Base-by-base conservation (phyloP, 2,888 invertebrate genomes). In the Apomyelois bistriatella region DNA sequence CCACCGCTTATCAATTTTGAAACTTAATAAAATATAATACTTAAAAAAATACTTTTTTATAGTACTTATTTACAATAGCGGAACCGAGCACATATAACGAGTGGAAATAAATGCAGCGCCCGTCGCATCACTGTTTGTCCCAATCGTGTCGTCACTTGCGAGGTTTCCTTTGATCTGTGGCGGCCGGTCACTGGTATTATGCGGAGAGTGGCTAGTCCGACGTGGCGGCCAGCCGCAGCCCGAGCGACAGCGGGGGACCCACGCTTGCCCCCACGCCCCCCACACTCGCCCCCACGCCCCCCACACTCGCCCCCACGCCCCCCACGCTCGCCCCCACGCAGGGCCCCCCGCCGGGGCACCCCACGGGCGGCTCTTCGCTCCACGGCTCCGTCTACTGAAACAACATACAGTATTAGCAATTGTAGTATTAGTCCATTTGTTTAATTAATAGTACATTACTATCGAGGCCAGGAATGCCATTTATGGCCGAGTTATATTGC, bases 181-280 rank as follows among this genome's bases (percentile, higher is more conserved):
- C 22, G 32, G 32, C 32, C 7, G 3, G 32, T 28, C n/a, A 22
- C 22, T 22, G 22, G 32, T 32, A 32, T 32, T 15, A 22, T 46
- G 68, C 54, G 58, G 61, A 48, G 47, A 53, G 58, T 59, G 48
- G 48, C 58, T 61, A 65, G 58, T 69, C 68, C 55, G 57, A 81
- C 80, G 63, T 81, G 80, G 32, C 32, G 54, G 82, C 82, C 30
- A 83, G 76, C 16, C 83, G 81, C 68, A 82, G 75, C 68, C 72
- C 76, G 13, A 76, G 76, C 53, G 80, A 70, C 38, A 72, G 56
- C 13, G 22, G 22, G 22, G 22, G 3, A 22, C 59, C 22, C 28
- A 47, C 30, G 51, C 42, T 2, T 36, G 42, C 42, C 22, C 41
- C 32, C 17, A 32, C 8, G 32, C 32, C 8, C 3, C 32, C 32